Evolutionary conservation across 2,888 invertebrate species (phyloP).

Genomic region (Dorcus hopei): DNA sequence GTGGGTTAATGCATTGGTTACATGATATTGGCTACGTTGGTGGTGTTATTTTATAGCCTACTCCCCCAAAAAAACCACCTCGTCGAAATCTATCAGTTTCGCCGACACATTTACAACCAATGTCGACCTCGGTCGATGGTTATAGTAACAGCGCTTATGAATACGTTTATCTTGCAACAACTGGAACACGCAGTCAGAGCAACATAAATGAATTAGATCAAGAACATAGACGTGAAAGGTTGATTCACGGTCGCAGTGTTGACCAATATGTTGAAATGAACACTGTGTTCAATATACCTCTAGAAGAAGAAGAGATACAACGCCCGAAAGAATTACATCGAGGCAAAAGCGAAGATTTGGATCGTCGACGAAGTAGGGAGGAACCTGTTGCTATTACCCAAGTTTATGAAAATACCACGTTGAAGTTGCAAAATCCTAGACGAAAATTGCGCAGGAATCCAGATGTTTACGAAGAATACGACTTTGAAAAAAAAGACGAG

Average conservation of each 20-base stretch:
- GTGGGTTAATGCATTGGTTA: constrained; percentile 25
- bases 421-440: constrained; percentile 70
- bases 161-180: constrained; percentile 62
- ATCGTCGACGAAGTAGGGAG: constrained; percentile 45
- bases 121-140: constrained; percentile 56
- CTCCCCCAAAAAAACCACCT: constrained; percentile 87
- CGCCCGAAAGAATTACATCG: constrained; percentile 43
- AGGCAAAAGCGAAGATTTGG: constrained; percentile 49
- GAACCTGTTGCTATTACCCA: constrained; percentile 73
- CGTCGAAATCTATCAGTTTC: constrained; percentile 82
- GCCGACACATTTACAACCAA: constrained; percentile 70
- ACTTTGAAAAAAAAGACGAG: constrained; percentile 50
- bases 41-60: constrained; percentile 57
- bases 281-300: constrained; percentile 52
- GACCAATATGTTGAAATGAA: constrained; percentile 79
- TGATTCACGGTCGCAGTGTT: constrained; percentile 70
- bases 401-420: constrained; percentile 68
- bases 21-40: neutral
- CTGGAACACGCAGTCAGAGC: constrained; percentile 67
- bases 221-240: constrained; percentile 49
- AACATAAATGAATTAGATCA: constrained; percentile 66
- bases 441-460: constrained; percentile 64
- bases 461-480: constrained; percentile 62
- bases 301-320: constrained; percentile 43
- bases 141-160: constrained; percentile 63